These are phyloP conservation scores for Pyrrhura leucotis DNA, from an alignment of 2,797 vertebrate species.

Conservation along the genomic window DNA sequence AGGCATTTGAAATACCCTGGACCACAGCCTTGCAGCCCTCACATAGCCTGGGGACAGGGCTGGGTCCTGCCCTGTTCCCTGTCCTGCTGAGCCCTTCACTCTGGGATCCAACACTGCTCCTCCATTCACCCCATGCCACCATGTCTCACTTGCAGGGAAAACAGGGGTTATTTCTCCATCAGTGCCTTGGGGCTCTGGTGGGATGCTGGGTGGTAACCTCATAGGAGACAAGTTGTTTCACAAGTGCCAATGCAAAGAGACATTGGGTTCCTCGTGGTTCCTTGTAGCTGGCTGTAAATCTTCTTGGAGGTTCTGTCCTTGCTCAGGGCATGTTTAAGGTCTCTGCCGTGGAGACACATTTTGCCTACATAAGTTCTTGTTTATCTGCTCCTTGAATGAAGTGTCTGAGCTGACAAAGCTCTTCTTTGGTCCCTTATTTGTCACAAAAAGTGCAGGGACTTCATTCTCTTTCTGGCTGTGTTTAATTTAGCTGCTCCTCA, in stretches of 20 bases:
- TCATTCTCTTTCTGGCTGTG: neutral
- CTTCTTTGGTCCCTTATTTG: neutral
- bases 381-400: neutral
- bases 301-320: neutral
- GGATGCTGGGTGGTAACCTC: neutral
- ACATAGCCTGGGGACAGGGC: rapidly evolving
- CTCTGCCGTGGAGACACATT: neutral
- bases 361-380: neutral
- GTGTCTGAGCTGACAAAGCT: neutral
- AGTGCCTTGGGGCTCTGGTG: rapidly evolving
- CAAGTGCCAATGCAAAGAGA: neutral
- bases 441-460: neutral
- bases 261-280: rapidly evolving
- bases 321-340: neutral
- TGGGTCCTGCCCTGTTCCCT: neutral
- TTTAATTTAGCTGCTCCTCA: neutral
- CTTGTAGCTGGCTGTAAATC: neutral
- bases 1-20: neutral
- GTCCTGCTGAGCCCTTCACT: neutral
- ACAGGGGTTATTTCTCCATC: rapidly evolving
- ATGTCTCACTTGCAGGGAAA: rapidly evolving
- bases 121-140: neutral
- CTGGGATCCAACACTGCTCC: rapidly evolving
- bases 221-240: rapidly evolving
- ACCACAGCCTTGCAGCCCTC: rapidly evolving